These are phyloP conservation scores for Schizopygopsis malacanthus DNA, from an alignment of 2,797 vertebrate species.

Conservation along the genomic window DNA sequence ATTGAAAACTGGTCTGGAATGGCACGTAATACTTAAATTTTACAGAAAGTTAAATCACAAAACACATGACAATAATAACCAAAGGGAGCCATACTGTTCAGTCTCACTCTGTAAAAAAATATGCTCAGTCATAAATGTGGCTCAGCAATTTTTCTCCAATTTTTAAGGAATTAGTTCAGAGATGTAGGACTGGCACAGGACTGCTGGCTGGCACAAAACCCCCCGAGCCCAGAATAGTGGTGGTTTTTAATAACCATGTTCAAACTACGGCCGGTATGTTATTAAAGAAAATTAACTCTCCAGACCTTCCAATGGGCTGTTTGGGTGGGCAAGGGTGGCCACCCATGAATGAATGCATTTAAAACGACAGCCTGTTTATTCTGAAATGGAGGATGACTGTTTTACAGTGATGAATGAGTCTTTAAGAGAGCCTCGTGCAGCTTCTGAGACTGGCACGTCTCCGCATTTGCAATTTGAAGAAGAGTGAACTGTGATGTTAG, in stretches of 20 bases:
- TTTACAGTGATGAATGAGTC: conserved; percentile 66
- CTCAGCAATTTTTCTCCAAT: conserved; percentile 46
- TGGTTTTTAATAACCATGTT: conserved; percentile 72
- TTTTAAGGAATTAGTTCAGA: conserved; percentile 48
- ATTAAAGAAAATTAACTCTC: conserved; percentile 73
- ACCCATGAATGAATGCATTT: conserved; percentile 70
- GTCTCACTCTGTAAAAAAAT: not conserved
- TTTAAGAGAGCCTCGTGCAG: conserved; percentile 48
- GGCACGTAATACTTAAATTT: not conserved
- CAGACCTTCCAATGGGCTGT: conserved; percentile 63
- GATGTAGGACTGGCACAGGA: conserved; percentile 51
- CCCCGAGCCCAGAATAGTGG: conserved; percentile 66
- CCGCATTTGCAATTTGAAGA: conserved; percentile 28
- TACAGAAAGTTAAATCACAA: conserved; percentile 23
- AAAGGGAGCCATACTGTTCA: conserved; percentile 13
- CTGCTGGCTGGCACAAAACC: conserved; percentile 56
- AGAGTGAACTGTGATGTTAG: not conserved
- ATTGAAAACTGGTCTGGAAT: conserved; percentile 4
- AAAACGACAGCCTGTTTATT: conserved; percentile 70
- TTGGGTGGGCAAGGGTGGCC: conserved; percentile 71
- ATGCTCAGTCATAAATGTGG: conserved; percentile 44
- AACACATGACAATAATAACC: conserved; percentile 2
- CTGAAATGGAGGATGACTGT: conserved; percentile 70
- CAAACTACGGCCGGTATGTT: conserved; percentile 67
- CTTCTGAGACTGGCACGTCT: conserved; percentile 41